Evolutionary conservation across 2,113 vertebrate genomes (phyloP), one percentile per base, ranked within the genome.

Genomic region (Centropus bengalensis): DNA sequence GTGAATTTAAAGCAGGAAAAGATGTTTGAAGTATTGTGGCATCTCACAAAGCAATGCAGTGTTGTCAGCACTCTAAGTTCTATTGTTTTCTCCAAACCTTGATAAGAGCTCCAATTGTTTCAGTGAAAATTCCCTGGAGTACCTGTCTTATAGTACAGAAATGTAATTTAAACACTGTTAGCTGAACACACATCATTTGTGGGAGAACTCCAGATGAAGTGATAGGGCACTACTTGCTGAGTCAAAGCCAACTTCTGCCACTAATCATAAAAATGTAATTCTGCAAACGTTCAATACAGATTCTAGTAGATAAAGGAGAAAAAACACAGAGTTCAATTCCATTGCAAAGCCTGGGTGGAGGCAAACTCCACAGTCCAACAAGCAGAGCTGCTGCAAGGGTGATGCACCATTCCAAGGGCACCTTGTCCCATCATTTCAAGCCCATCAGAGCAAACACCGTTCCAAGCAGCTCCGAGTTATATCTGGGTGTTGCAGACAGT

Each of bases 361-460:
- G 58, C n/a, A 51, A 42, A 63, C 32, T 6, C 44, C 12, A 7
- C 33, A n/a, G 56, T 16, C 30, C 58, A 8, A 33, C 1, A 10
- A 45, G 58, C 70, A 52, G 54, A 62, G 69, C 1, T 67, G 52
- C 59, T 63, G 32, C 28, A 21, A 3, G 42, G 27, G 14, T 14
- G 28, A 17, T 10, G 30, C 45, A 13, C 12, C 1, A 1, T n/a
- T 30, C 56, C n/a, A 63, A 44, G 0, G 20, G 33, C 3, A 24
- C 28, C 1, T 0, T 8, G 33, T 22, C 30, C 38, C 18, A 12
- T 12, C 9, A 1, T 10, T 63, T 42, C 33, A 27, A 49, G 11
- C 32, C 9, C 23, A 27, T 20, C 9, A 8, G 27, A 33, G 56
- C 12, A 2, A 55, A 32, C 28, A 5, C 18, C 3, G 27, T 32